Conservation (phyloP, 2,113 vertebrate genomes). For the Lamprologus sp. region DNA sequence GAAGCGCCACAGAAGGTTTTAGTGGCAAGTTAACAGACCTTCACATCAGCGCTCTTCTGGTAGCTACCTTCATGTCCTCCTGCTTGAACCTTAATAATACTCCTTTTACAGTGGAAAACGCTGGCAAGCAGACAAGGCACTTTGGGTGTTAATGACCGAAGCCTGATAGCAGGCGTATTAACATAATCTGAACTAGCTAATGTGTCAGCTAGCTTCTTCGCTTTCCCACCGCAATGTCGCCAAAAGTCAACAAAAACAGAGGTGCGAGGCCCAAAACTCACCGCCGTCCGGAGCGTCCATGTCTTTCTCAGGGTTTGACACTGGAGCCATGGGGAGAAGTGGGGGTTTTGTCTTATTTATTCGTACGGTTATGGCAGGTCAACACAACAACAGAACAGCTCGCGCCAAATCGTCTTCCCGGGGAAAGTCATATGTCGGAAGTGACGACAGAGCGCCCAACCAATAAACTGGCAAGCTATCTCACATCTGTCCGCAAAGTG, state of each 20-base stretch:
- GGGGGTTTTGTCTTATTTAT: not conserved
- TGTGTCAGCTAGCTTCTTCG: not conserved
- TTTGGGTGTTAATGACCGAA: not conserved
- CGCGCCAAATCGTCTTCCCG: conserved; percentile 73
- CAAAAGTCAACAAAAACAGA: not conserved
- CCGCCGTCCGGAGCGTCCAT: conserved; percentile 47
- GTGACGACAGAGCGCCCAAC: conserved; percentile 10
- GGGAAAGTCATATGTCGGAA: conserved; percentile 71
- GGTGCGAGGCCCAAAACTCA: conserved; percentile 7
- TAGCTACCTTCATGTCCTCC: not conserved
- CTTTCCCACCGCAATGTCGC: not conserved
- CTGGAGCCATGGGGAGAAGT: conserved; percentile 57
- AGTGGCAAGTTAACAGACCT: not conserved
- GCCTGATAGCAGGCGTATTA: not conserved
- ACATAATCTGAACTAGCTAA: not conserved
- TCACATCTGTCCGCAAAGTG: not conserved
- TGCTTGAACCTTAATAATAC: not conserved
- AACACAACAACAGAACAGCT: conserved; percentile 48
- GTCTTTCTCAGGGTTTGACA: conserved; percentile 68
- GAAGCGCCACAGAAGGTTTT: not conserved
- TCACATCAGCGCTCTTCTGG: not conserved
- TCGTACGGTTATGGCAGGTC: not conserved
- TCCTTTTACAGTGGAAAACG: not conserved
- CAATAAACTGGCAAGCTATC: not conserved
- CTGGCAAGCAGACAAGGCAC: not conserved